Base-by-base conservation (phyloP, 2,797 vertebrate genomes). In the Hyperoplus lanceolatus region DNA sequence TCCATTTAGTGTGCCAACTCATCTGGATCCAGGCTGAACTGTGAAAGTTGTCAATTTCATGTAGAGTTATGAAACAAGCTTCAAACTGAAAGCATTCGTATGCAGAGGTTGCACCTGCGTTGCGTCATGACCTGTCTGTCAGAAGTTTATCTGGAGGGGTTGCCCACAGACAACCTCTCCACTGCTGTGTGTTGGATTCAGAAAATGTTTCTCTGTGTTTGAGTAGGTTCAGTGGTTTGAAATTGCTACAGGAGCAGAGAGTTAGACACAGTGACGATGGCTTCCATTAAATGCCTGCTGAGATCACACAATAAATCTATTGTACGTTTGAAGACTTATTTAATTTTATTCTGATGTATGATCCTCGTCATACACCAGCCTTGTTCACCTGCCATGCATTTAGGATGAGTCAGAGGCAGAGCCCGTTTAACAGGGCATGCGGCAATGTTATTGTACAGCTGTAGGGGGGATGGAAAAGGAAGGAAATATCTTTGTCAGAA, bases 51-150 rank as follows among this genome's bases (percentile, higher is more conserved):
- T 82, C 42, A 54, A 1, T 82, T 86, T 84, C 79, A 75, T 64
- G 62, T 62, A 11, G 61, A 16, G 45, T 68, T 78, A 16, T 62
- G 70, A 80, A 80, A 84, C 9, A 4, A 4, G 1, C 29, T 61
- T 48, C 83, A 60, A 87, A 87, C 82, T 87, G 75, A 85, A 74
- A 70, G 66, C 78, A 73, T 77, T 85, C 65, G 85, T 74, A 78
- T 77, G 75, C 63, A 49, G 75, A 53, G 9, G 66, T 93, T 93
- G 77, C 92, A 41, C 51, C 73, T 72, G 49, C 12, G 70, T 94
- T 93, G 85, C 91, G 48, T 94, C 90, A 92, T 78, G 81, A 82
- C 83, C 78, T 1, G 60, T 74, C 81, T 83, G 82, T 89, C 71
- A 71, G 82, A 82, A 80, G 81, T 90, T 66, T 85, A 58, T 84